Percentiles rank a stretch among this genome's conserved stretches.
phyloP scores from a whole-genome alignment of 2,888 invertebrate species.

The Oscheius sp. region DNA sequence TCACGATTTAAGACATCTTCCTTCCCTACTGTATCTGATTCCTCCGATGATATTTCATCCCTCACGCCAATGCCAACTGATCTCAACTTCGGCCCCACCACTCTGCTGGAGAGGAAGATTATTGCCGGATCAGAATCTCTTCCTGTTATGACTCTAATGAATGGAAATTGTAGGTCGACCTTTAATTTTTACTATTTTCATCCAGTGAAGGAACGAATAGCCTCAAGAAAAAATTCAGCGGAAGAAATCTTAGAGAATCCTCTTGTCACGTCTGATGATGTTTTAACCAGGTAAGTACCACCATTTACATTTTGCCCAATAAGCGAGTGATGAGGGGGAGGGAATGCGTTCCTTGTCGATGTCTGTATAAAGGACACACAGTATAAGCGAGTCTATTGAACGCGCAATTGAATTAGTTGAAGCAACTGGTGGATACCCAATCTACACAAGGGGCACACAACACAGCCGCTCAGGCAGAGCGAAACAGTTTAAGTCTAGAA shows the following conservation, averaged over 20 bases:
- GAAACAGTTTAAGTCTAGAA: not conserved
- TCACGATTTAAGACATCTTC: conserved; percentile 63
- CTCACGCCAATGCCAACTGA: conserved; percentile 45
- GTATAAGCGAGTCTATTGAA: conserved; percentile 24
- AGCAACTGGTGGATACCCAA: conserved; percentile 28
- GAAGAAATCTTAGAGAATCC: not conserved
- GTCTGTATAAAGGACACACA: conserved; percentile 29
- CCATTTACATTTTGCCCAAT: too few relatives aligned
- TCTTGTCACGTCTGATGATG: not conserved
- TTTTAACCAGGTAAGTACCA: conserved; percentile 14
- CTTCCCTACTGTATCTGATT: conserved; percentile 62
- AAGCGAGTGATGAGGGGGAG: too few relatives aligned
- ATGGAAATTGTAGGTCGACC: conserved; percentile 8
- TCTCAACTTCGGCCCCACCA: conserved; percentile 34
- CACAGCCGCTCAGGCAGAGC: conserved; percentile 10
- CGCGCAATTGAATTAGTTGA: conserved; percentile 30
- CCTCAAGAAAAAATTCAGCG: not conserved
- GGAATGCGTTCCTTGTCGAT: conserved; percentile 16
- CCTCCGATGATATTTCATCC: conserved; percentile 54
- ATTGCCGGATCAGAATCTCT: conserved; percentile 46
- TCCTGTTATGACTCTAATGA: conserved; percentile 38
- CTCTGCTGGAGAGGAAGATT: conserved; percentile 25
- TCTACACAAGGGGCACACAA: conserved; percentile 10
- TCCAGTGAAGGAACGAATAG: not conserved
- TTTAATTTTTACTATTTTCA: not conserved